These are phyloP conservation scores for Pristionchus arcanus DNA, from an alignment of 2,888 invertebrate genomes.

Conservation along the genomic window DNA sequence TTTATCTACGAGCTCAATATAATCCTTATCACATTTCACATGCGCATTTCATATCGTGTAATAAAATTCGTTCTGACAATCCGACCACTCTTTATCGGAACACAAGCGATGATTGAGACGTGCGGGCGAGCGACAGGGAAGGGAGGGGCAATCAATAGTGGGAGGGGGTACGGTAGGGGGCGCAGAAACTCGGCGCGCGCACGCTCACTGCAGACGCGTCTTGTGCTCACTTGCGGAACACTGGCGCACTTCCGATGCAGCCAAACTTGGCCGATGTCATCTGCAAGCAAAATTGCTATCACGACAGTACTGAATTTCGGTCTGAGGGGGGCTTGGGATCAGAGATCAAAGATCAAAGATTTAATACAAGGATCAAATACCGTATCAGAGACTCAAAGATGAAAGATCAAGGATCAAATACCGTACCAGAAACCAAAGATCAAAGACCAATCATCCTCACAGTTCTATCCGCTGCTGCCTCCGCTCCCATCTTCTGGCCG, in stretches of 20 bases:
- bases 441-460: not conserved
- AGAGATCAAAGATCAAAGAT: too few species aligned
- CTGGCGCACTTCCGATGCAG: slow-evolving; percentile 1
- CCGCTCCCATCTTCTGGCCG: slow-evolving; percentile 43
- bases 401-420: too few species aligned
- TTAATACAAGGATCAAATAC: too few species aligned
- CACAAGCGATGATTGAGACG: slow-evolving; percentile 46
- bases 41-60: too few species aligned
- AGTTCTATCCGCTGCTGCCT: not conserved
- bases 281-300: not conserved
- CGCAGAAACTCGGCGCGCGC: slow-evolving; percentile 10
- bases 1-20: too few species aligned
- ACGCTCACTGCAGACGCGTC: not conserved
- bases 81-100: slow-evolving; percentile 48
- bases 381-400: too few species aligned
- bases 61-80: too few species aligned
- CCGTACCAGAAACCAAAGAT: not conserved
- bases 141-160: not conserved
- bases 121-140: not conserved
- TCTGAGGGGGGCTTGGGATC: too few species aligned
- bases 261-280: slow-evolving; percentile 45
- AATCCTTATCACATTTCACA: too few species aligned
- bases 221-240: slow-evolving; percentile 45
- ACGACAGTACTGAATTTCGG: too few species aligned
- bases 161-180: not conserved